Evolutionary conservation across 2,113 vertebrate species (phyloP).

Genomic region (human (Homo sapiens)): DNA sequence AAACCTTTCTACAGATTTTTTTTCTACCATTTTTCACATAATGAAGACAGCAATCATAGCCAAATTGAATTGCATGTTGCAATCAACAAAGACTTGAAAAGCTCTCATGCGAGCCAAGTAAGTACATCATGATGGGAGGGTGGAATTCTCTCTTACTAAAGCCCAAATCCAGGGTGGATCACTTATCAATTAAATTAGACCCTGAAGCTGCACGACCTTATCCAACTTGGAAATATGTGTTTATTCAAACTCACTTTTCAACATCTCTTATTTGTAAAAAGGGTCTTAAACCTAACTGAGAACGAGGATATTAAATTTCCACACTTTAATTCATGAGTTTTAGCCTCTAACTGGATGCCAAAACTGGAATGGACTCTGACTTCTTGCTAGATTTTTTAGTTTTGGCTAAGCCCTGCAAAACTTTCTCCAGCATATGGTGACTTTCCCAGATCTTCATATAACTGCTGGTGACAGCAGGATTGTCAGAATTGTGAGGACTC

Average conservation of each 20-base stretch:
- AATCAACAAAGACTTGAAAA: conserved; percentile 36
- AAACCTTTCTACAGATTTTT: neutral
- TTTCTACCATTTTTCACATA: conserved; percentile 32
- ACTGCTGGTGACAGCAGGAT: neutral
- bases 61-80: neutral
- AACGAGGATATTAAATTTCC: neutral
- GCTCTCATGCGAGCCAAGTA: conserved; percentile 6
- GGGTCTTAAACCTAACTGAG: conserved; percentile 3
- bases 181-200: conserved; percentile 24
- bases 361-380: neutral
- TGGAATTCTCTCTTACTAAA: conserved; percentile 8
- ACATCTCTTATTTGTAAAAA: neutral
- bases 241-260: conserved; percentile 49
- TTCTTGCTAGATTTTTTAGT: neutral
- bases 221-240: neutral
- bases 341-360: neutral
- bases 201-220: neutral
- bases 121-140: neutral
- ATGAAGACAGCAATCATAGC: neutral
- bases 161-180: neutral
- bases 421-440: neutral
- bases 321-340: conserved; percentile 22
- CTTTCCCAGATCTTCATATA: neutral
- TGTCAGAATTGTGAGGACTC: neutral
- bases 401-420: neutral